Conservation (phyloP, 2,888 invertebrate species). For the Drosophila birchii region DNA sequence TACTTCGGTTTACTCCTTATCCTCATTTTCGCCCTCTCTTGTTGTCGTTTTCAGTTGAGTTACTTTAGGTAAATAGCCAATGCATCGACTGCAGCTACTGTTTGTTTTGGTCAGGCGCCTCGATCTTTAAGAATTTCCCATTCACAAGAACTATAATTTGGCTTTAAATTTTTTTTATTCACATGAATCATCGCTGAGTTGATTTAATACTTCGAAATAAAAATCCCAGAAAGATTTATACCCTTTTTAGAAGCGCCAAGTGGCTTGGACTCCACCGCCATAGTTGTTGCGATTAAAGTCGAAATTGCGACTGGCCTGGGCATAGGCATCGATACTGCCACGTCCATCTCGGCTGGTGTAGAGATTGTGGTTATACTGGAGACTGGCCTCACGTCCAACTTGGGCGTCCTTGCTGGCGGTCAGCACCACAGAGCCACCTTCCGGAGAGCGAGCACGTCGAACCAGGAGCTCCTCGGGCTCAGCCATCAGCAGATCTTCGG, state of each 20-base stretch:
- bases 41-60: constrained; percentile 36
- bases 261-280: constrained; percentile 60
- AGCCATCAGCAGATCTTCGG: neutral
- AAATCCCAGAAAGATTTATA: neutral
- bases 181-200: constrained; percentile 12
- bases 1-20: neutral
- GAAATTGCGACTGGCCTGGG: constrained; percentile 66
- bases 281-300: constrained; percentile 63
- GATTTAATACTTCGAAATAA: neutral
- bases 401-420: constrained; percentile 52
- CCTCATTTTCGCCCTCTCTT: constrained; percentile 13
- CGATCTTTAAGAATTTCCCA: constrained; percentile 7
- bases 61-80: constrained; percentile 26
- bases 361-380: constrained; percentile 73
- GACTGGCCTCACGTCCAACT: constrained; percentile 56
- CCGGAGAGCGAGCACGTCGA: constrained; percentile 55
- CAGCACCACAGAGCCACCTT: constrained; percentile 54
- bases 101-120: constrained; percentile 26
- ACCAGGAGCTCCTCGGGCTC: neutral
- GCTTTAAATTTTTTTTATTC: constrained; percentile 21
- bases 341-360: constrained; percentile 65
- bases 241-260: constrained; percentile 52
- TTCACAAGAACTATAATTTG: neutral
- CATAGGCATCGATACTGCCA: constrained; percentile 70
- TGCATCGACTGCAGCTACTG: constrained; percentile 27